phyloP scores from a whole-genome alignment of 2,797 vertebrate species.

The Adelosebastes latens region DNA sequence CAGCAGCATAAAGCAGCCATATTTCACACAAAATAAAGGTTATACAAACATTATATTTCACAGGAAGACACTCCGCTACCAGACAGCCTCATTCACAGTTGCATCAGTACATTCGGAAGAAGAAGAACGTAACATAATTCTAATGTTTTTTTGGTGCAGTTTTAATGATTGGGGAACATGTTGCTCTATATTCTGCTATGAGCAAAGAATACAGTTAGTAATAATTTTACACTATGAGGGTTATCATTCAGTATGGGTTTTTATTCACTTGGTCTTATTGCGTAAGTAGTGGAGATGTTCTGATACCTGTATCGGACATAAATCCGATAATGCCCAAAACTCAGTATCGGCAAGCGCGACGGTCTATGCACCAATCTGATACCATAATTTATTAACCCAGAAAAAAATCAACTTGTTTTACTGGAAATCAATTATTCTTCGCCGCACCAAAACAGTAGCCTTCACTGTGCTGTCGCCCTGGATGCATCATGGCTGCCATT shows the following conservation, averaged over 20 bases:
- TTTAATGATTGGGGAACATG: not conserved
- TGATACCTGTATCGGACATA: too few relatives aligned
- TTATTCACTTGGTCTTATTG: not conserved
- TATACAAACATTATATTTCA: not conserved
- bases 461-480: too few relatives aligned
- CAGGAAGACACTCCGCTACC: not conserved
- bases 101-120: not conserved
- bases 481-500: too few relatives aligned
- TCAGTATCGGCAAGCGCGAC: too few relatives aligned
- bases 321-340: too few relatives aligned
- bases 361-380: too few relatives aligned
- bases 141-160: not conserved
- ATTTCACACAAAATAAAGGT: constrained; percentile 30
- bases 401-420: too few relatives aligned
- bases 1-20: not conserved
- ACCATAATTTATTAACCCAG: too few relatives aligned
- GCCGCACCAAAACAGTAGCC: too few relatives aligned
- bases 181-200: not conserved
- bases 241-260: not conserved
- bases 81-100: not conserved
- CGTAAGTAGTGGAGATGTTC: not conserved
- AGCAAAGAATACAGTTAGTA: not conserved
- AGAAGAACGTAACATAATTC: not conserved
- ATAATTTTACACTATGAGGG: not conserved
- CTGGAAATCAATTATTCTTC: too few relatives aligned